A percentile compares a stretch with the other conserved stretches of the same genome.
Conservation (phyloP, 2,888 invertebrate genomes). For the Ommatoiulus sabulosus region DNA sequence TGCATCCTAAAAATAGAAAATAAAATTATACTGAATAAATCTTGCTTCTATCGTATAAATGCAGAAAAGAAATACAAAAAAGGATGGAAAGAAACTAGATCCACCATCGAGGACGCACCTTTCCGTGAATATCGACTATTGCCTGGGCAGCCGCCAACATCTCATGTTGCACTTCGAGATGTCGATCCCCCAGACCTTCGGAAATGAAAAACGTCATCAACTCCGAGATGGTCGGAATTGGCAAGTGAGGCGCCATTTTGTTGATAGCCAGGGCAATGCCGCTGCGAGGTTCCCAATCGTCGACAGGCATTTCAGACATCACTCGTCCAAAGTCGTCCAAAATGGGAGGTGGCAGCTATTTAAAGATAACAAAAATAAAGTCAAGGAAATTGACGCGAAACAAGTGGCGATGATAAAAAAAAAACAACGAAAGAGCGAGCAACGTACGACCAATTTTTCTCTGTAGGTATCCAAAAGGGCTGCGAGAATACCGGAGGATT, state of each 20-base stretch:
- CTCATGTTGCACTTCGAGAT: conserved; percentile 82
- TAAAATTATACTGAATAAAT: no score
- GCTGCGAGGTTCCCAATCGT: conserved; percentile 90
- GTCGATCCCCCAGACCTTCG: conserved; percentile 86
- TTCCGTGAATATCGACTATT: conserved; percentile 92
- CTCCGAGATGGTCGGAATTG: conserved; percentile 76
- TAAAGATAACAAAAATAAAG: no score
- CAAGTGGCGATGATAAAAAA: background rate
- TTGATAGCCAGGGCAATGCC: conserved; percentile 88
- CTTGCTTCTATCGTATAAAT: no score
- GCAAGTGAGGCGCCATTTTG: conserved; percentile 81
- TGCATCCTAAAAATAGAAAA: conserved; percentile 66
- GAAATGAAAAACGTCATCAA: conserved; percentile 85
- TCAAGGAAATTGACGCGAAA: background rate
- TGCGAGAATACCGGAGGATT: conserved; percentile 74
- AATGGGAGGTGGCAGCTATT: conserved; percentile 82
- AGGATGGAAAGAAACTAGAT: no score
- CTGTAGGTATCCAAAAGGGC: conserved; percentile 79
- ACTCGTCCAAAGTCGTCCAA: conserved; percentile 93
- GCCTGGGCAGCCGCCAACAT: conserved; percentile 96
- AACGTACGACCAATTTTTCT: conserved; percentile 77
- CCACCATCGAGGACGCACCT: conserved; percentile 70
- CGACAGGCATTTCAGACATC: conserved; percentile 80
- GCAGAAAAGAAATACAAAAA: no score
- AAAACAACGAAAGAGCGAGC: no score